phyloP scores from a whole-genome alignment of 2,888 invertebrate genomes.

The Amphiduros pacificus region DNA sequence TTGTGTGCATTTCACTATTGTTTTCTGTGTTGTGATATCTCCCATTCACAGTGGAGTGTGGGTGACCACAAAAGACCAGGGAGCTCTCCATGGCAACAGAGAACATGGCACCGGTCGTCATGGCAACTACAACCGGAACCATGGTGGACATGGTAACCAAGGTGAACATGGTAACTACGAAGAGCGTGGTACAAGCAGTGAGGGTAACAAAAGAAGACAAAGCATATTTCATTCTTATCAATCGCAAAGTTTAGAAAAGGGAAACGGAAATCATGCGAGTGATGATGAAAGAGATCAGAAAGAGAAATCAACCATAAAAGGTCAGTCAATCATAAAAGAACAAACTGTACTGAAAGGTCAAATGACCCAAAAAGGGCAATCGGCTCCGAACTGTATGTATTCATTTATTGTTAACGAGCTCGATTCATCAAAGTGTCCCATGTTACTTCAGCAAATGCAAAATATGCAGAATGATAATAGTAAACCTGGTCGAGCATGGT shows the following conservation, averaged over 20 bases:
- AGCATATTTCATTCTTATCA: background rate
- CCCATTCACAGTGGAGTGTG: too few species aligned
- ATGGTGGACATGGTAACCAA: too few species aligned
- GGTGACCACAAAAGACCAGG: too few species aligned
- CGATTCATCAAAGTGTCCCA: conserved; percentile 15
- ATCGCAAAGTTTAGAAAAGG: background rate
- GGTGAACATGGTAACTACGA: too few species aligned
- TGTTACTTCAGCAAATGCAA: conserved; percentile 9
- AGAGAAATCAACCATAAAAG: background rate
- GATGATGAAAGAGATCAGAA: background rate
- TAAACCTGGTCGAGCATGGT: background rate
- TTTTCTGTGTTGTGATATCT: too few species aligned
- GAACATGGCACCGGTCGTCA: too few species aligned
- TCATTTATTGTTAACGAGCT: conserved; percentile 16
- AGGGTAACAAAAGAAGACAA: too few species aligned
- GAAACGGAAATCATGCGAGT: background rate
- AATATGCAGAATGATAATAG: background rate
- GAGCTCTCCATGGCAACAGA: too few species aligned
- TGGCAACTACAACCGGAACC: too few species aligned
- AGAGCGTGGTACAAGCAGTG: too few species aligned
- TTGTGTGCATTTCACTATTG: too few species aligned
- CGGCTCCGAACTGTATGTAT: conserved; percentile 11
- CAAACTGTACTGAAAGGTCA: background rate
- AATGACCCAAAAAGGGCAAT: background rate
- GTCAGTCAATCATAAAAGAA: background rate